Percentiles rank a stretch among this genome's conserved stretches.
Evolutionary conservation across 2,797 vertebrate species (phyloP).

Genomic region (Eutrigla gurnardus): DNA sequence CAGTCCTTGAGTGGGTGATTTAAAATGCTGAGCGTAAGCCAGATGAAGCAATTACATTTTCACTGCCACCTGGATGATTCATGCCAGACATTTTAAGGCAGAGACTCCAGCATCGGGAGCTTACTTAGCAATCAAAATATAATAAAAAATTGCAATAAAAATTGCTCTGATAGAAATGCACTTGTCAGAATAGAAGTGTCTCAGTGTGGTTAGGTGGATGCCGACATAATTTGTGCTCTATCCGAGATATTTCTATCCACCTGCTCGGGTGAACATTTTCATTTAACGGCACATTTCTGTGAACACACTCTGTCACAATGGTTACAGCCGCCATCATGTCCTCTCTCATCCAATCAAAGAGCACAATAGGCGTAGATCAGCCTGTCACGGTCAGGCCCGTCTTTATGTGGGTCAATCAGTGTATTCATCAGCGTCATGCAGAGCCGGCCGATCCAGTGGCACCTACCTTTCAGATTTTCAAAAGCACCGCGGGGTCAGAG

Average conservation of each 20-base stretch:
- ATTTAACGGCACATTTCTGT: slow-evolving; percentile 56
- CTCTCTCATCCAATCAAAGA: slow-evolving; percentile 75
- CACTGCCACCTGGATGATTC: slow-evolving; percentile 72
- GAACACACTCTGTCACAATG: slow-evolving; percentile 56
- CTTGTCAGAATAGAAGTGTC: slow-evolving; percentile 39
- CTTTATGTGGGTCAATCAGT: slow-evolving; percentile 77
- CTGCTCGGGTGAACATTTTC: slow-evolving; percentile 33
- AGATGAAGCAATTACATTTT: slow-evolving; percentile 70
- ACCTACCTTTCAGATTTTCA: slow-evolving; percentile 78
- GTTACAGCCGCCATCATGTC: slow-evolving; percentile 66
- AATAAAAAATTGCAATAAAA: slow-evolving; percentile 12
- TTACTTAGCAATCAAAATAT: slow-evolving; percentile 50
- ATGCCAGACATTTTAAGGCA: slow-evolving; percentile 67
- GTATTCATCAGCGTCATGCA: slow-evolving; percentile 81
- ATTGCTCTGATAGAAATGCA: slow-evolving; percentile 40
- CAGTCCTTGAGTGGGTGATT: slow-evolving; percentile 62
- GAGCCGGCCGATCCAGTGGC: slow-evolving; percentile 62
- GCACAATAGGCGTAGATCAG: slow-evolving; percentile 69
- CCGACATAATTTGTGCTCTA: slow-evolving; percentile 49
- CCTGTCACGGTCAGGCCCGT: slow-evolving; percentile 59
- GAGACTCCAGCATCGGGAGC: slow-evolving; percentile 36
- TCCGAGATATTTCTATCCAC: slow-evolving; percentile 61
- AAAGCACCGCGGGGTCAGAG: slow-evolving; percentile 46
- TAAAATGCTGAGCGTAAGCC: slow-evolving; percentile 67
- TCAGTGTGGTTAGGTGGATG: slow-evolving; percentile 33